A percentile compares a stretch with the other conserved stretches of the same genome.
These are phyloP conservation scores for Brenthis ino DNA, from an alignment of 2,888 invertebrate genomes.

Conservation along the genomic window DNA sequence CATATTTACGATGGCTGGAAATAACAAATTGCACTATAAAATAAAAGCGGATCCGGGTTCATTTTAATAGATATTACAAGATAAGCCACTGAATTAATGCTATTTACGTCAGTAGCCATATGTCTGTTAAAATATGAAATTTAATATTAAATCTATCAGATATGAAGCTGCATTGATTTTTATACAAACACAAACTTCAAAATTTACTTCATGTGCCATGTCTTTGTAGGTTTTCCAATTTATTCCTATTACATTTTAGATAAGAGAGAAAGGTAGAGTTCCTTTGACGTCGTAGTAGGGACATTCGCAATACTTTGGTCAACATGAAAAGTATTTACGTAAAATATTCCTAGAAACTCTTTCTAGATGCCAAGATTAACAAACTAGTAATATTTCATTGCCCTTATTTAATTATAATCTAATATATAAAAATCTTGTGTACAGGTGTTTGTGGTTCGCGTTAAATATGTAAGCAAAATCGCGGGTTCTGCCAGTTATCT, in stretches of 20 bases:
- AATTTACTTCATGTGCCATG: background rate
- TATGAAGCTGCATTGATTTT: background rate
- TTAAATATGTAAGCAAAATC: no score
- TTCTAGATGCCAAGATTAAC: background rate
- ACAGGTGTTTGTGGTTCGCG: no score
- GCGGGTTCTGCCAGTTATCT: no score
- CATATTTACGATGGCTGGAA: no score
- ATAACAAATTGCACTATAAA: no score
- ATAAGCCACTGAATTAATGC: no score
- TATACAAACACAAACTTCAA: background rate
- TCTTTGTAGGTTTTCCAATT: background rate
- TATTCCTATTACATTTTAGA: conserved; percentile 9
- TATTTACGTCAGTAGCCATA: no score
- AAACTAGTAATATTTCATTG: background rate
- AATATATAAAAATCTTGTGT: no score
- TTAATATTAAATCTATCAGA: no score
- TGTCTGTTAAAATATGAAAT: background rate
- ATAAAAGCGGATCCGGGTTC: no score
- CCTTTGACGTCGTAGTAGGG: conserved; percentile 25
- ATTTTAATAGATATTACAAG: no score
- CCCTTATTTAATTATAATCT: no score
- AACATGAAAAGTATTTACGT: conserved; percentile 32
- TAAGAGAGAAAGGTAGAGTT: conserved; percentile 10
- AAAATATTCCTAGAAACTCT: conserved; percentile 22
- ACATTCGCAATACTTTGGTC: conserved; percentile 30